phyloP scores from a whole-genome alignment of 2,888 invertebrate genomes.

The Tiliacea citrago region DNA sequence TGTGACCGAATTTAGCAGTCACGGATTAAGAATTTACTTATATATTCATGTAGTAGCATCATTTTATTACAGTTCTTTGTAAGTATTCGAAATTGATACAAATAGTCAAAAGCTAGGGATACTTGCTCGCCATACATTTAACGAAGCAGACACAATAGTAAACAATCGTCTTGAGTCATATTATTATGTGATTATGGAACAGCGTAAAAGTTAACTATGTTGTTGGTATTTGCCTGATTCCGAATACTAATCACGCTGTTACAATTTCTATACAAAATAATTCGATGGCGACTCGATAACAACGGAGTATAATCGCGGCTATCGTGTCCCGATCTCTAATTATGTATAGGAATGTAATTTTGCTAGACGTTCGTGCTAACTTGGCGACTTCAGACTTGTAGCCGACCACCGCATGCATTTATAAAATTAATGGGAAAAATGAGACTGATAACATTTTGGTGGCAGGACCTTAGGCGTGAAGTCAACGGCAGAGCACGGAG shows the following conservation, averaged over 20 bases:
- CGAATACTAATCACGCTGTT: neutral
- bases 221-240: constrained; percentile 3
- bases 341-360: constrained; percentile 21
- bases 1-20: neutral
- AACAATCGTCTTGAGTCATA: neutral
- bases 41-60: no score
- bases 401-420: constrained; percentile 5
- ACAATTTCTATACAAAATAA: constrained; percentile 18
- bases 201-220: neutral
- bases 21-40: neutral
- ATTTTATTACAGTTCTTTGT: no score
- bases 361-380: constrained; percentile 26
- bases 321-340: constrained; percentile 26
- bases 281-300: constrained; percentile 3
- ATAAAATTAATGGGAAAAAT: neutral
- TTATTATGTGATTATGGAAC: neutral
- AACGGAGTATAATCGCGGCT: constrained; percentile 4
- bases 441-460: neutral
- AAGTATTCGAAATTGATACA: neutral
- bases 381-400: constrained; percentile 12
- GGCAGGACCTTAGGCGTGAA: neutral
- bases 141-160: neutral
- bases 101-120: no score
- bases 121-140: neutral
- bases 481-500: neutral